A percentile compares a stretch with the other conserved stretches of the same genome.
phyloP scores from a whole-genome alignment of 2,113 vertebrate species.

The Paradoxurus hermaphroditus region DNA sequence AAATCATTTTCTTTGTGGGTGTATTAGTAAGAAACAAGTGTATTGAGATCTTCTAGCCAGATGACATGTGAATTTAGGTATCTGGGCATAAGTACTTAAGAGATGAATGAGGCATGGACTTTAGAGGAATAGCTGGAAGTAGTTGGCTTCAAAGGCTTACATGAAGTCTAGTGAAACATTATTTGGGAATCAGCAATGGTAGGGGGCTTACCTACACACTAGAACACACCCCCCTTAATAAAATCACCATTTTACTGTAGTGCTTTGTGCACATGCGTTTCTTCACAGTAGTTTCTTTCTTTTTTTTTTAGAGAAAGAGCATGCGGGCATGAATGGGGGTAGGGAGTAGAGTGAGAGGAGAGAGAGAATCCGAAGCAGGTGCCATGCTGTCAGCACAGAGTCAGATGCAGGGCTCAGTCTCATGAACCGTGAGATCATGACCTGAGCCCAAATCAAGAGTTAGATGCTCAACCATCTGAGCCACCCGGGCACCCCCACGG shows the following conservation, averaged over 20 bases:
- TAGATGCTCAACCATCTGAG: no score
- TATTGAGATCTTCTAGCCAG: background rate
- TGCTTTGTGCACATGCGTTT: background rate
- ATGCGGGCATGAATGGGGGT: accelerated
- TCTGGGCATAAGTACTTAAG: background rate
- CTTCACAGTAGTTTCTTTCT: conserved; percentile 16
- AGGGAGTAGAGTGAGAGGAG: no score
- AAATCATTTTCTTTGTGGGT: background rate
- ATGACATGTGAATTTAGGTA: conserved; percentile 7
- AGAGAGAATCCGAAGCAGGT: no score
- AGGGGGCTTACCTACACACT: background rate
- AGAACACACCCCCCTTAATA: background rate
- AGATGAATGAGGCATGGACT: background rate
- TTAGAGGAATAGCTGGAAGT: background rate
- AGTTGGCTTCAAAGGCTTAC: background rate
- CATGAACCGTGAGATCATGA: no score
- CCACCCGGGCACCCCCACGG: background rate
- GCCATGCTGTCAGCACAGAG: no score
- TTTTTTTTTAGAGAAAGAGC: background rate
- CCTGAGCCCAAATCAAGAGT: no score
- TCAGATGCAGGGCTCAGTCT: no score
- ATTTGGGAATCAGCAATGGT: background rate
- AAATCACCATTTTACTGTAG: background rate
- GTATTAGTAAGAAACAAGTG: background rate
- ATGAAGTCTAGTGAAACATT: background rate